A percentile compares a stretch with the other conserved stretches of the same genome.
phyloP scores from a whole-genome alignment of 2,888 invertebrate genomes.

The Lasioglossum morio region DNA sequence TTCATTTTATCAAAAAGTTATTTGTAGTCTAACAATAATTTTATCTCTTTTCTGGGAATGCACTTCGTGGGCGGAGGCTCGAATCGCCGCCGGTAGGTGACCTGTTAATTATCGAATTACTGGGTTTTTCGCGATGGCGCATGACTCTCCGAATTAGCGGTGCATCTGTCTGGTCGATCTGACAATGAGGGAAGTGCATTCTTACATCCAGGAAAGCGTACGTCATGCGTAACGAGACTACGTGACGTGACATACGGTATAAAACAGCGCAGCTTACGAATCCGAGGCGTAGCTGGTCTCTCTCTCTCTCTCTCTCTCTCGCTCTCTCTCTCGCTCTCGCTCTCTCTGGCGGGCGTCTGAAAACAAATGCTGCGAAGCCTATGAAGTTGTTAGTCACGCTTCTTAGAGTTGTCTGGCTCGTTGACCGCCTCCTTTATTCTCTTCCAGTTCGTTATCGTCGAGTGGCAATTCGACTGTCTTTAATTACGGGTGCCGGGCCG shows the following conservation, averaged over 20 bases:
- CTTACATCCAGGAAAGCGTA: slow-evolving; percentile 26
- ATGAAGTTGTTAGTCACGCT: slow-evolving; percentile 82
- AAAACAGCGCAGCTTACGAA: slow-evolving; percentile 30
- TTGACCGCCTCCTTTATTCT: slow-evolving; percentile 49
- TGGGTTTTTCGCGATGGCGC: background rate
- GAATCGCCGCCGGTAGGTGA: background rate
- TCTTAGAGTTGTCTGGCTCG: slow-evolving; percentile 66
- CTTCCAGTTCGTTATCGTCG: slow-evolving; percentile 68
- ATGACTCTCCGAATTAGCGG: background rate
- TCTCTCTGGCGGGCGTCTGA: slow-evolving; percentile 25
- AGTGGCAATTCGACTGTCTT: slow-evolving; percentile 71
- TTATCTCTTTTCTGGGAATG: background rate
- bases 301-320: background rate
- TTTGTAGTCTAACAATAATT: too few species aligned
- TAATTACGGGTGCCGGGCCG: slow-evolving; percentile 70
- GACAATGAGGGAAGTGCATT: slow-evolving; percentile 17
- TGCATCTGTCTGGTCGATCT: background rate
- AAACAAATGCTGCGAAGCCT: slow-evolving; percentile 70
- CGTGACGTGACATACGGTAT: slow-evolving; percentile 19
- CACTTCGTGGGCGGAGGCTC: background rate
- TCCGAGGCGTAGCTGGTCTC: slow-evolving; percentile 19
- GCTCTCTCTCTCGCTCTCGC: rapidly evolving
- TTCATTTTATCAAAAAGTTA: too few species aligned
- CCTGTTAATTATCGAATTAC: background rate
- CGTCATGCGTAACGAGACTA: slow-evolving; percentile 49